Conservation (phyloP, 2,888 invertebrate genomes). For the Drosophila barbarae region DNA sequence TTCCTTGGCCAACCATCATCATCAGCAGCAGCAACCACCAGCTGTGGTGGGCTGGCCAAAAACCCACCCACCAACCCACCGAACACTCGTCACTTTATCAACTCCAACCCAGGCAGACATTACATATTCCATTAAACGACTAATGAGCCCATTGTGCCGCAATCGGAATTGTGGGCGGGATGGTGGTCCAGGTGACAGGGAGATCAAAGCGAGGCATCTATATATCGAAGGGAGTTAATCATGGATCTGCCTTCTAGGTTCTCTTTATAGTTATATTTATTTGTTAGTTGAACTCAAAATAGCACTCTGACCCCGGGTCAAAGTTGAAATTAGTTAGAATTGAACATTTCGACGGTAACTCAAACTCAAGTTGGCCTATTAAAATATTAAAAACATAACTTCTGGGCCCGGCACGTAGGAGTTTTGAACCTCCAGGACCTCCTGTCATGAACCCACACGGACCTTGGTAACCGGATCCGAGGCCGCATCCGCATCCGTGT, state of each 20-base stretch:
- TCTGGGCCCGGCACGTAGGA: slow-evolving; percentile 45
- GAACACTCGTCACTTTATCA: slow-evolving; percentile 61
- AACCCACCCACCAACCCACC: slow-evolving; percentile 25
- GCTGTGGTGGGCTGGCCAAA: slow-evolving; percentile 1
- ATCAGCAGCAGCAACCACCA: slow-evolving; percentile 21
- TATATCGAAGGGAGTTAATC: not conserved
- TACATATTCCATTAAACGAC: slow-evolving; percentile 72
- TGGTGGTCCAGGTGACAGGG: slow-evolving; percentile 14
- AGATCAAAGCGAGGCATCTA: slow-evolving; percentile 6
- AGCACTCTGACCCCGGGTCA: not conserved
- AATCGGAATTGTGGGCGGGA: slow-evolving; percentile 4
- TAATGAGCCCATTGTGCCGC: slow-evolving; percentile 67
- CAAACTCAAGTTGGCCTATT: slow-evolving; percentile 41
- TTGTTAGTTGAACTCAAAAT: not conserved
- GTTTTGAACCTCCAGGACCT: not conserved
- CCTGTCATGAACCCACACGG: not conserved
- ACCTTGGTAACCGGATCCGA: slow-evolving; percentile 21
- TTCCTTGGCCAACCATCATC: slow-evolving; percentile 36
- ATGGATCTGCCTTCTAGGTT: not conserved
- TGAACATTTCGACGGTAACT: slow-evolving; percentile 1
- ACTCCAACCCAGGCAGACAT: slow-evolving; percentile 48
- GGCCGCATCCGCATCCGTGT: slow-evolving; percentile 4
- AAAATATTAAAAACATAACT: slow-evolving; percentile 51
- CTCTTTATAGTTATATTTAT: not conserved
- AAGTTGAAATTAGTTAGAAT: slow-evolving; percentile 1